Conservation (phyloP, 2,797 vertebrate species). For the Poeciliopsis gracilis region DNA sequence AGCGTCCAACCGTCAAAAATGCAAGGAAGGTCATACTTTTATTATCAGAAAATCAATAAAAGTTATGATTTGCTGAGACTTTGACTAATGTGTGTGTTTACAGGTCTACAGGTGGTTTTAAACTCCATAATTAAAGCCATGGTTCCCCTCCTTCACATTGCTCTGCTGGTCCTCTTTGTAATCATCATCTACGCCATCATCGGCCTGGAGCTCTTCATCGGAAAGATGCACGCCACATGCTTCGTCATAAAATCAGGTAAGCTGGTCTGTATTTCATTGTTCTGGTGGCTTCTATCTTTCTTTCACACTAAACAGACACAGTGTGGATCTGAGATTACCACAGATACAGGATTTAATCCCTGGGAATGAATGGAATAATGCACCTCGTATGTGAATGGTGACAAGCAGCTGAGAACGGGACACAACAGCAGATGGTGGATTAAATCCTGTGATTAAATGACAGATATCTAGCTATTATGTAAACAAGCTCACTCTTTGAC, state of each 20-base stretch:
- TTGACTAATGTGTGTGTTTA: conserved; percentile 25
- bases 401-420: conserved; percentile 40
- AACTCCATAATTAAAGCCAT: conserved; percentile 99
- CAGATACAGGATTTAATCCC: conserved; percentile 31
- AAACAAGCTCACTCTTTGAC: conserved; percentile 55
- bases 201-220: conserved; percentile 99
- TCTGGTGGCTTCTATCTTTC: neutral
- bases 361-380: conserved; percentile 54
- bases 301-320: neutral
- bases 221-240: conserved; percentile 98
- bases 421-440: conserved; percentile 67
- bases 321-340: conserved; percentile 12
- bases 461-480: conserved; percentile 64
- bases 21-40: neutral
- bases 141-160: conserved; percentile 98
- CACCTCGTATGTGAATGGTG: conserved; percentile 48
- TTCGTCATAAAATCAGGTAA: conserved; percentile 89
- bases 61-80: neutral
- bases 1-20: neutral
- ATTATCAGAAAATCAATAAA: neutral
- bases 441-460: conserved; percentile 66
- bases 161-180: conserved; percentile 97
- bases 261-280: neutral
- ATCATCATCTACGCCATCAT: conserved; percentile 99
- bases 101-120: conserved; percentile 99